These are phyloP conservation scores for Bombycilla garrulus DNA, from an alignment of 2,113 vertebrate genomes.

Conservation along the genomic window DNA sequence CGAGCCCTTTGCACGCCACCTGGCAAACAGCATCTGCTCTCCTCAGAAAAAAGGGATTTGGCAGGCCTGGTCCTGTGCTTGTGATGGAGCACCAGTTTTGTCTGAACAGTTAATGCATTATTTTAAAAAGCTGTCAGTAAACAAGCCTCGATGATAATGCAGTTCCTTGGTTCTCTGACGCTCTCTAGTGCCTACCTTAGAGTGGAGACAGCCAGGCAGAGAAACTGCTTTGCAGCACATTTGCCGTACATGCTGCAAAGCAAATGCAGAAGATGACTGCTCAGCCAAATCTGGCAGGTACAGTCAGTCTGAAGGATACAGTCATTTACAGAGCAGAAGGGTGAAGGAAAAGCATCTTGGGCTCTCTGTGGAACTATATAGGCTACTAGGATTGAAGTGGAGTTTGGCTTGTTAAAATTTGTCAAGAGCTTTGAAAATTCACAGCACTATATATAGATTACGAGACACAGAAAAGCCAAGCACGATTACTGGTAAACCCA, in stretches of 20 bases:
- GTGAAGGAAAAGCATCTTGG: not conserved
- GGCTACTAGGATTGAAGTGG: not conserved
- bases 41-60: not conserved
- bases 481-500: not conserved
- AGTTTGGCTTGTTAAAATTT: conserved; percentile 16
- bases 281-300: not conserved
- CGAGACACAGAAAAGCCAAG: not conserved
- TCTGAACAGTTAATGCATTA: not conserved
- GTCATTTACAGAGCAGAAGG: not conserved
- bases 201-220: not conserved
- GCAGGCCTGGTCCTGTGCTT: not conserved
- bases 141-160: not conserved
- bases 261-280: not conserved
- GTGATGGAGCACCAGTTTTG: not conserved
- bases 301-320: not conserved
- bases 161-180: conserved; percentile 41
- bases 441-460: not conserved
- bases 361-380: not conserved
- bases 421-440: conserved; percentile 6
- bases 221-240: not conserved
- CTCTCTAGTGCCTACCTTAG: conserved; percentile 43
- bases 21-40: not conserved
- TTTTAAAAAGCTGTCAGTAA: conserved; percentile 15
- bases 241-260: not conserved
- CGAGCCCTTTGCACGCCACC: not conserved